These are phyloP conservation scores for Cynopterus brachyotis DNA, from an alignment of 2,113 vertebrate genomes.

Conservation along the genomic window DNA sequence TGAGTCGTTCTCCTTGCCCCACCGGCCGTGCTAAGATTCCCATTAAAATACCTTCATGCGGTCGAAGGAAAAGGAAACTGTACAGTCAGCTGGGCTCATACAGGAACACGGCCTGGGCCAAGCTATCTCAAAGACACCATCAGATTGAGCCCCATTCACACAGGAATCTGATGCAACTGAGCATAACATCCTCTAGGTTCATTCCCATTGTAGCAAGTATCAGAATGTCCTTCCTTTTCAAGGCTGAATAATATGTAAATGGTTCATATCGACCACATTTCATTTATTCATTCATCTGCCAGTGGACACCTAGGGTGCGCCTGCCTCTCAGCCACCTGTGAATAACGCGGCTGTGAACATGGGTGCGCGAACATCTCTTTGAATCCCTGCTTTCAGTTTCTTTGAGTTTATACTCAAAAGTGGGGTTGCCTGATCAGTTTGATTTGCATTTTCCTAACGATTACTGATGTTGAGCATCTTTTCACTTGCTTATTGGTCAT, in stretches of 20 bases:
- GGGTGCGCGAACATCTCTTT: background rate
- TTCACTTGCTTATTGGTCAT: background rate
- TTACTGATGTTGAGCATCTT: background rate
- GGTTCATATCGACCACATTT: no score
- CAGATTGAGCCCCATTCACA: background rate
- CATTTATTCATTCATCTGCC: no score
- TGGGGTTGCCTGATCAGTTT: background rate
- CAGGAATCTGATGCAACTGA: background rate
- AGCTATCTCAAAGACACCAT: no score
- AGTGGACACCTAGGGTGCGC: background rate
- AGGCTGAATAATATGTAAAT: no score
- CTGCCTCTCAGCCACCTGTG: background rate
- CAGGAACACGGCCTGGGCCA: background rate
- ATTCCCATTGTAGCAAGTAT: background rate
- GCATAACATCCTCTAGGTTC: background rate
- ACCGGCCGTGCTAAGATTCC: background rate
- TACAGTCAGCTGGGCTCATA: fast-evolving
- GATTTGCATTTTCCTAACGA: background rate
- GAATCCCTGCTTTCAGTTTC: background rate
- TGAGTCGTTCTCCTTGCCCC: background rate
- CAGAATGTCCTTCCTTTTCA: background rate
- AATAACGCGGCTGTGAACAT: background rate
- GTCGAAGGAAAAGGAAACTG: background rate
- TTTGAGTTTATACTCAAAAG: background rate
- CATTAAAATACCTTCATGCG: fast-evolving